A percentile compares a stretch with the other conserved stretches of the same genome.
Conservation (phyloP, 2,797 vertebrate species). For the Myotis planiceps region DNA sequence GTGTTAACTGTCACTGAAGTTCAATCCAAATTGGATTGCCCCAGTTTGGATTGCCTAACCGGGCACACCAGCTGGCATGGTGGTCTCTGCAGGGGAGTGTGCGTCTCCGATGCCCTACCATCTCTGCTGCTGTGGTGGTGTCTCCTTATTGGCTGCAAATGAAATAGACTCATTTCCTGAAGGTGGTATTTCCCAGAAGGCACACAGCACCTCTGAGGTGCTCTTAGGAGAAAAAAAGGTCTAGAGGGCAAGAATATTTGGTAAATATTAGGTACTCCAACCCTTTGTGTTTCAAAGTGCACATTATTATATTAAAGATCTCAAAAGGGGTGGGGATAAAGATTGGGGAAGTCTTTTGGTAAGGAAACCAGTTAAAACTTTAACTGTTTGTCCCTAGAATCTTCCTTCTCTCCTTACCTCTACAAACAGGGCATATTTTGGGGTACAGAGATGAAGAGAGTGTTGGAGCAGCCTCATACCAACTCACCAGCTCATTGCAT, state of each 20-base stretch:
- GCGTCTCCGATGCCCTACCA: not conserved
- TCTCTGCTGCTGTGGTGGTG: not conserved
- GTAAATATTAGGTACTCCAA: not conserved
- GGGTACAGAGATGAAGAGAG: not conserved
- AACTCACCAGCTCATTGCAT: accelerated
- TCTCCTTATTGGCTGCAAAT: not conserved
- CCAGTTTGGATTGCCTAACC: not conserved
- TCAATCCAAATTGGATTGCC: not conserved
- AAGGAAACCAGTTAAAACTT: not conserved
- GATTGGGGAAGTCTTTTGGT: not conserved
- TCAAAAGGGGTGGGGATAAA: not conserved
- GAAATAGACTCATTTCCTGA: not conserved
- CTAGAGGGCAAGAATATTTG: not conserved
- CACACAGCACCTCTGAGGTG: not conserved
- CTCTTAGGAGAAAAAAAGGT: not conserved
- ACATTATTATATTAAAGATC: not conserved
- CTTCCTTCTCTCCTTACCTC: not conserved
- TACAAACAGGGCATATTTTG: not conserved
- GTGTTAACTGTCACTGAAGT: not conserved
- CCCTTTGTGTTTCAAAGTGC: not conserved
- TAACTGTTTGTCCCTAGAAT: not conserved
- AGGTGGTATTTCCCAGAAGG: not conserved
- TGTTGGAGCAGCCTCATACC: not conserved
- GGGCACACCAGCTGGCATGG: not conserved
- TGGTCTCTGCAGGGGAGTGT: not conserved